Evolutionary conservation across 2,797 vertebrate genomes (phyloP).

Genomic region (Rachycentron canadum): DNA sequence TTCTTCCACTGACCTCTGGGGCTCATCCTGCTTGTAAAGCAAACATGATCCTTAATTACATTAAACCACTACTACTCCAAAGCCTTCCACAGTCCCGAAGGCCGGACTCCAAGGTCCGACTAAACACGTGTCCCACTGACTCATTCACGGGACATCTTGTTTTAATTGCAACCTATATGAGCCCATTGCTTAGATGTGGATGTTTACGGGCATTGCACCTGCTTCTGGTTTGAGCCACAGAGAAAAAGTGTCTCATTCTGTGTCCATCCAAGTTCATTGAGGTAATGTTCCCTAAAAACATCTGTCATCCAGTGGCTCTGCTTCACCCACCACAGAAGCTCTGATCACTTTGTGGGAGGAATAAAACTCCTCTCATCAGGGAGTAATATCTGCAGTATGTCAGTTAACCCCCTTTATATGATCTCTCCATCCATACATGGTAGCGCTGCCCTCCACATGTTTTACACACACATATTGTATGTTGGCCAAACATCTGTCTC

Average conservation of each 20-base stretch:
- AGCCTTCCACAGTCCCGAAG: conserved; percentile 42
- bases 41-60: conserved; percentile 71
- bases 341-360: conserved; percentile 51
- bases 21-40: conserved; percentile 64
- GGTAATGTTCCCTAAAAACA: conserved; percentile 54
- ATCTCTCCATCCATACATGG: conserved; percentile 44
- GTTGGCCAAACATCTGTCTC: conserved; percentile 62
- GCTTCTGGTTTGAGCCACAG: conserved; percentile 73
- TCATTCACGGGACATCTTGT: conserved; percentile 73
- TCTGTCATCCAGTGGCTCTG: conserved; percentile 53
- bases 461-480: conserved; percentile 30
- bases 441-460: conserved; percentile 70
- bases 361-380: conserved; percentile 61
- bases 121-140: conserved; percentile 49
- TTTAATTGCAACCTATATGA: conserved; percentile 68
- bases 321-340: conserved; percentile 56
- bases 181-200: conserved; percentile 56
- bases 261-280: conserved; percentile 42
- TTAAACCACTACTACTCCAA: conserved; percentile 64
- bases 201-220: conserved; percentile 75
- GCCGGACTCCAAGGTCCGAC: conserved; percentile 52
- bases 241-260: conserved; percentile 40
- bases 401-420: conserved; percentile 13
- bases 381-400: conserved; percentile 52
- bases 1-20: conserved; percentile 70